Base-by-base conservation (phyloP, 2,797 vertebrate species). In the Poeciliopsis infans region DNA sequence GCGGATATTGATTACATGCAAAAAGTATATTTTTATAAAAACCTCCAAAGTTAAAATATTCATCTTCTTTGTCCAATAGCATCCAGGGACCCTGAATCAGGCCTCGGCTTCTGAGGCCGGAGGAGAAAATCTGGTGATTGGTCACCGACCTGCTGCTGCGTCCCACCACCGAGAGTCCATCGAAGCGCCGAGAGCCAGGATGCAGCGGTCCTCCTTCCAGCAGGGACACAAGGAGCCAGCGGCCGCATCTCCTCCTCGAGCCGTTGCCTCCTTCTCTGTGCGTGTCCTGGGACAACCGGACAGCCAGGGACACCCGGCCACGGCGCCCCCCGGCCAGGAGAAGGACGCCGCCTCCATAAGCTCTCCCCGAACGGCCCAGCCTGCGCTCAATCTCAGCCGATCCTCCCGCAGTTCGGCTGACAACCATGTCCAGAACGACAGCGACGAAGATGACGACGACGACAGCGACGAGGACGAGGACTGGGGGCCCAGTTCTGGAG, bases 191-290 rank as follows among this genome's bases (percentile, higher is more conserved):
- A 89, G 78, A 75, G 69, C 76, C 3, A 77, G 87, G 85, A 69
- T 86, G 79, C 90, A 91, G 75, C 83, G 86, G 28, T 64, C 88
- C 61, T 74, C 84, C 64, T 88, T 89, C 82, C 90, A 83, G 33
- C 91, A 89, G 10, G 93, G 92, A 70, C 94, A 93, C 5, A 94
- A 95, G 72, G 94, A 96, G 74, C 91, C 92, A 3, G 90, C 93
- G 1, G 92, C 92, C 25, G 92, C 94, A 0, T 95, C 95, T 64
- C 95, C 96, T 43, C 94, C 94, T 0, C 94, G 95, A 0, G 95
- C 95, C 0, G 95, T 96, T 8, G 96, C 96, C 23, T 96, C 96
- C 23, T 88, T 96, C 64, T 96, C 96, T 0, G 96, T 96, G 75
- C 95, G 96, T 0, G 96, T 96, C 51, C 79, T 96, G 43, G 95